Base-by-base conservation (phyloP, 2,113 vertebrate genomes). In the Thomomys bottae region DNA sequence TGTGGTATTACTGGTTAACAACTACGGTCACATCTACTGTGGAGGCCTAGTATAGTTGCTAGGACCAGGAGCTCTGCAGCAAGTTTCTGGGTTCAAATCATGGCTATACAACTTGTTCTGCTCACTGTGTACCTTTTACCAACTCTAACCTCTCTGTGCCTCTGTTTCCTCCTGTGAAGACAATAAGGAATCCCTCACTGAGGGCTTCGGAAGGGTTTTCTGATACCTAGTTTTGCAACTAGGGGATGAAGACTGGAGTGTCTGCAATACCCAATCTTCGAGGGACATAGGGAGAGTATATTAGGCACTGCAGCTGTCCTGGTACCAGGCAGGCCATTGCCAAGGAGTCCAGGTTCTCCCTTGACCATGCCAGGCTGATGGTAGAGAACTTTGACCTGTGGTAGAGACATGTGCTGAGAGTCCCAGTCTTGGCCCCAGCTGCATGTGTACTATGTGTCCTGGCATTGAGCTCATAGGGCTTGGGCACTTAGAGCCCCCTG, bases 381-480 rank as follows among this genome's bases (percentile, higher is more conserved):
- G 38, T 70, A 85, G 59, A 85, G 36, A 40, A 24, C 18, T 18
- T 0, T 2, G 4, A n/a, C 17, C 54, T 49, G 30, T 76, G n/a
- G n/a, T n/a, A 64, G 76, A 54, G 63, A 9, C n/a, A 15, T n/a
- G 66, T n/a, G n/a, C 1, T 17, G 49, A 54, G 14, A 15, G 15
- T 32, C 57, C 11, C 38, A 36, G 70, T 20, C 57, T 57, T 2
- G 45, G 6, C 10, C 0, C 0, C 1, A 36, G 34, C 57, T 24
- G 12, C 28, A 45, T 21, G 3, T 23, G 21, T 14, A 0, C 66
- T 36, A 26, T 63, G 36, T 89, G 73, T 54, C 40, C 73, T n/a
- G 66, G 64, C 28, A 21, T 0, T 0, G 77, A 57, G 32, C 40
- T 54, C 6, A 0, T 0, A 8, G 30, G 34, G 15, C 7, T 11